These are phyloP conservation scores for Drymodes brunneopygia DNA, from an alignment of 2,113 vertebrate species.

Conservation along the genomic window DNA sequence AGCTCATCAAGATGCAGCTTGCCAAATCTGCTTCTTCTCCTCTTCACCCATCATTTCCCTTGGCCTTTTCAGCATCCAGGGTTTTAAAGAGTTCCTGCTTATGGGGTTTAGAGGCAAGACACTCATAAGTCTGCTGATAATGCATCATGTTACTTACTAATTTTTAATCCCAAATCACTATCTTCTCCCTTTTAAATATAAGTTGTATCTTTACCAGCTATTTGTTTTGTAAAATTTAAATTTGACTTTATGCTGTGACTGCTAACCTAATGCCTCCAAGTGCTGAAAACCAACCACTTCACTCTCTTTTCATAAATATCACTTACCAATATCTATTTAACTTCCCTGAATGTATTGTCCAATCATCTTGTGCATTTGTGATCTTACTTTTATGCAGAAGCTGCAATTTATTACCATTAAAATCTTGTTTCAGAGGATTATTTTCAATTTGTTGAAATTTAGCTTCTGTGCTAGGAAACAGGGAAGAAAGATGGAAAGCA, in stretches of 20 bases:
- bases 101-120: neutral
- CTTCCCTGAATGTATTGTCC: neutral
- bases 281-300: neutral
- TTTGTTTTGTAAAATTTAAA: neutral
- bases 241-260: neutral
- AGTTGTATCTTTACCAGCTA: neutral
- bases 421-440: constrained; percentile 45
- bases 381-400: neutral
- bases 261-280: neutral
- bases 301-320: neutral
- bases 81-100: neutral
- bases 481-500: constrained; percentile 11
- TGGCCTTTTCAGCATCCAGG: neutral
- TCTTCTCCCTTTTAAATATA: neutral
- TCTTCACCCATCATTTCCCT: neutral
- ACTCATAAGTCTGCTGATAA: neutral
- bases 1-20: neutral
- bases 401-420: constrained; percentile 52
- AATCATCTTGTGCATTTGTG: neutral
- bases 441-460: constrained; percentile 52
- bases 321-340: constrained; percentile 2
- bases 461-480: neutral
- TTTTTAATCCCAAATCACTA: neutral
- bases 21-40: neutral
- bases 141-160: neutral